A percentile compares a stretch with the other conserved stretches of the same genome.
Evolutionary conservation across 2,113 vertebrate species (phyloP).

Genomic region (Chionomys nivalis): DNA sequence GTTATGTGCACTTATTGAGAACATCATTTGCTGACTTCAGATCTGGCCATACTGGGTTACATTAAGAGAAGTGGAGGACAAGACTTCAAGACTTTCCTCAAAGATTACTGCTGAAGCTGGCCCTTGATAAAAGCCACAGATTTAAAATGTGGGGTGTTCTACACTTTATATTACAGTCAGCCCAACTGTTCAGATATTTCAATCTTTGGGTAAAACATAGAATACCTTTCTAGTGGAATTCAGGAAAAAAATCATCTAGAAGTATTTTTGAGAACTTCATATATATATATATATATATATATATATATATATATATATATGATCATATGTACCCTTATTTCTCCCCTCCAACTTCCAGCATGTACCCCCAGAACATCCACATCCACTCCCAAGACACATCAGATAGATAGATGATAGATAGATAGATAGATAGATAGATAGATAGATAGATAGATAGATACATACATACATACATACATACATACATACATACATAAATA

Average conservation of each 20-base stretch:
- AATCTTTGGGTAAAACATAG: not conserved
- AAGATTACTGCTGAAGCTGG: not conserved
- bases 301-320: no score
- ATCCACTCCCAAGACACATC: not conserved
- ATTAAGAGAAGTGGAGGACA: not conserved
- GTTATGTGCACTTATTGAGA: not conserved
- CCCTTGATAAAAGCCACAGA: not conserved
- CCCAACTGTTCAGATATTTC: not conserved
- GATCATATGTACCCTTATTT: not conserved
- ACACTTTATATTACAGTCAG: not conserved
- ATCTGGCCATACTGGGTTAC: not conserved
- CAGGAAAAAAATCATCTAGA: not conserved
- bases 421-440: no score
- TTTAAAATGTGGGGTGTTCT: not conserved
- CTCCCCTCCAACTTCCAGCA: not conserved
- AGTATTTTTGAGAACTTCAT: not conserved
- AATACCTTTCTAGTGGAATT: not conserved
- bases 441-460: no score
- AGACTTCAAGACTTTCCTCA: not conserved
- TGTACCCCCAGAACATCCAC: not conserved
- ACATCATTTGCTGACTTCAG: not conserved
- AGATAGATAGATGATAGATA: not conserved
- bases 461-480: no score
- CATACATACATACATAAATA: no score
- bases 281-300: no score